phyloP scores from a whole-genome alignment of 2,113 vertebrate genomes.

The Rhizomys pruinosus region DNA sequence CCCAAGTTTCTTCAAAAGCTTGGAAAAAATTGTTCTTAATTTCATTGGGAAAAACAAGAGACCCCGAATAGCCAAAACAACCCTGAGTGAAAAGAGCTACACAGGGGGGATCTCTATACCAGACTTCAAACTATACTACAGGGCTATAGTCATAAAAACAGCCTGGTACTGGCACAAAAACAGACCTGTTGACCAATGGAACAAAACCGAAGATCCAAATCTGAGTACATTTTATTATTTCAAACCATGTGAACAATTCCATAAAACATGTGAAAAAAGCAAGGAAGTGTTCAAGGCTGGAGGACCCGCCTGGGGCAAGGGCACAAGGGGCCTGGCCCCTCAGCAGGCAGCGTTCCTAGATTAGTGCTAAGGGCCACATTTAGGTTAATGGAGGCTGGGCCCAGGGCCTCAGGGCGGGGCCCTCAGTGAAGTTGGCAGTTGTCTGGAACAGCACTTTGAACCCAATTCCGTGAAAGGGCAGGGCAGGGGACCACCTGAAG shows the following conservation, averaged over 20 bases:
- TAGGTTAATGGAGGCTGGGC: constrained; percentile 78
- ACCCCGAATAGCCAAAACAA: too few relatives aligned
- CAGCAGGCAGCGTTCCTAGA: constrained; percentile 86
- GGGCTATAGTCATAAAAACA: too few relatives aligned
- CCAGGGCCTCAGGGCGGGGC: constrained; percentile 46
- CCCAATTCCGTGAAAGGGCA: constrained; percentile 45
- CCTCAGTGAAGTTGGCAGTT: constrained; percentile 74
- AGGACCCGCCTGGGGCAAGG: constrained; percentile 73
- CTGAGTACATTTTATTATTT: constrained; percentile 92
- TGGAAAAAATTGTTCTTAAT: too few relatives aligned
- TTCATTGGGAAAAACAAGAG: too few relatives aligned
- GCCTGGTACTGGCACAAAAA: too few relatives aligned
- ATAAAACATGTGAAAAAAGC: constrained; percentile 89
- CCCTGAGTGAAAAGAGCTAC: too few relatives aligned
- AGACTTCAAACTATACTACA: too few relatives aligned
- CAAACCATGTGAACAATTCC: constrained; percentile 89
- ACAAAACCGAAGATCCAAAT: too few relatives aligned
- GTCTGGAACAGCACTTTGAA: constrained; percentile 70
- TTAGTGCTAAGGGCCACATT: constrained; percentile 86
- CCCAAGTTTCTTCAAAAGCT: too few relatives aligned
- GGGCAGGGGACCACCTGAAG: constrained; percentile 27
- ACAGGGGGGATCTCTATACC: too few relatives aligned
- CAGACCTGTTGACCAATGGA: too few relatives aligned
- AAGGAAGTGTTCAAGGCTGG: constrained; percentile 81
- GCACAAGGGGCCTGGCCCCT: constrained; percentile 70